Percentiles rank a stretch among this genome's conserved stretches.
Conservation (phyloP, 2,888 invertebrate species). For the Elmis aenea region DNA sequence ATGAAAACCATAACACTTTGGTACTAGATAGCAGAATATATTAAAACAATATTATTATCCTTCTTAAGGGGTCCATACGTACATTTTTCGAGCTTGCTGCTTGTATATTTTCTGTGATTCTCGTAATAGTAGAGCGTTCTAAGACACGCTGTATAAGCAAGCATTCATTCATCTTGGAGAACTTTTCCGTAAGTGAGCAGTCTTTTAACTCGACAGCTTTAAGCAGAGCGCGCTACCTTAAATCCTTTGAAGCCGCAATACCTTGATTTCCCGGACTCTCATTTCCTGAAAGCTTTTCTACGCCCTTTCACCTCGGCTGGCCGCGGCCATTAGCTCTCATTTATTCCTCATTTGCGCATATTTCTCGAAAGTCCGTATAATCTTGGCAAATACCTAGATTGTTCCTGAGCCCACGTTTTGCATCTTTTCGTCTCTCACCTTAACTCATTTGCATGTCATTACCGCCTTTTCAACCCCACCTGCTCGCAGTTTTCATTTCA, state of each 20-base stretch:
- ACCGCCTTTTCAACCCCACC: conserved; percentile 33
- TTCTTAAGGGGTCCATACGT: no score
- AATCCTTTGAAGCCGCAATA: conserved; percentile 26
- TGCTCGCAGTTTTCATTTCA: conserved; percentile 36
- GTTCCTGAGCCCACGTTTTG: conserved; percentile 22
- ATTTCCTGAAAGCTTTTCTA: conserved; percentile 29
- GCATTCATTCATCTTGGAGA: no score
- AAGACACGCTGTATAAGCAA: no score
- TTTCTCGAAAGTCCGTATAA: conserved; percentile 30
- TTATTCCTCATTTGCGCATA: conserved; percentile 35
- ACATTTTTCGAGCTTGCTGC: no score
- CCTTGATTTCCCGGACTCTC: conserved; percentile 28
- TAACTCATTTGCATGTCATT: conserved; percentile 38
- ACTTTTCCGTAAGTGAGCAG: no score
- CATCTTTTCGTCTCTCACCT: conserved; percentile 22
- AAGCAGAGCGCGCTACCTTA: conserved; percentile 18
- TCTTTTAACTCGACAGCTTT: no score
- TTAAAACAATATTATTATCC: no score
- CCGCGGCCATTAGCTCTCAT: conserved; percentile 33
- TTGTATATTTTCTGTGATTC: no score
- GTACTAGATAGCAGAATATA: no score
- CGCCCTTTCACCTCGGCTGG: conserved; percentile 28
- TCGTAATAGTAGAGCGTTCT: no score
- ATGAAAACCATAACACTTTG: no score
- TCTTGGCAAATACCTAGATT: conserved; percentile 30